Conservation (phyloP, 2,888 invertebrate genomes). For the Eulithis prunata region DNA sequence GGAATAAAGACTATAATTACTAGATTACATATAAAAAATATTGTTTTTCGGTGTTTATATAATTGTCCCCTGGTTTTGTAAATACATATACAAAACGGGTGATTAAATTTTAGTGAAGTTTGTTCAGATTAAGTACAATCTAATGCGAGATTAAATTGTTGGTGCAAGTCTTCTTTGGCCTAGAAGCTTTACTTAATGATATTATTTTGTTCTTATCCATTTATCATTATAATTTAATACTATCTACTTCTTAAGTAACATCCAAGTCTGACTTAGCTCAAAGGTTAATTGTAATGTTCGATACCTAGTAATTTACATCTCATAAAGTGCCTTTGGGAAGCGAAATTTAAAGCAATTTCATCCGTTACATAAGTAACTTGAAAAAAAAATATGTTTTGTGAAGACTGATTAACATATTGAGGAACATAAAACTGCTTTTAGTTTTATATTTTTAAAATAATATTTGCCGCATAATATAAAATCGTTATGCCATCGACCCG, state of each 20-base stretch:
- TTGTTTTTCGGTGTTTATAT: too few relatives aligned
- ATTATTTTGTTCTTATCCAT: constrained; percentile 3
- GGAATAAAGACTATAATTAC: too few relatives aligned
- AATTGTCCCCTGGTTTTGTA: too few relatives aligned
- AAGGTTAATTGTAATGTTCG: constrained; percentile 13
- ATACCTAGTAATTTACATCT: constrained; percentile 10
- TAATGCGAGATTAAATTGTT: too few relatives aligned
- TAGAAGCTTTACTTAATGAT: not conserved
- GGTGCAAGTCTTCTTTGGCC: not conserved
- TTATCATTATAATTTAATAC: constrained; percentile 4
- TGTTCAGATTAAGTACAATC: too few relatives aligned
- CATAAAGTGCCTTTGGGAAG: constrained; percentile 11
- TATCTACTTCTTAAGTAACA: constrained; percentile 14
- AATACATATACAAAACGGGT: too few relatives aligned
- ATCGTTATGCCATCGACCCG: too few relatives aligned
- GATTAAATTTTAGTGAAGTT: too few relatives aligned
- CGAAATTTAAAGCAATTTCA: not conserved
- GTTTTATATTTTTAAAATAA: too few relatives aligned
- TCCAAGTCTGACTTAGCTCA: constrained; percentile 2
- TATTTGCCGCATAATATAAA: too few relatives aligned
- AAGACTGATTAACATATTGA: not conserved
- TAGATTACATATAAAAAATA: too few relatives aligned
- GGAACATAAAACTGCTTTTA: not conserved
- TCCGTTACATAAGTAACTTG: not conserved
- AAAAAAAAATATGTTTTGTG: not conserved